Conservation (phyloP, 2,888 invertebrate genomes). For the Phaonia tiefii region DNA sequence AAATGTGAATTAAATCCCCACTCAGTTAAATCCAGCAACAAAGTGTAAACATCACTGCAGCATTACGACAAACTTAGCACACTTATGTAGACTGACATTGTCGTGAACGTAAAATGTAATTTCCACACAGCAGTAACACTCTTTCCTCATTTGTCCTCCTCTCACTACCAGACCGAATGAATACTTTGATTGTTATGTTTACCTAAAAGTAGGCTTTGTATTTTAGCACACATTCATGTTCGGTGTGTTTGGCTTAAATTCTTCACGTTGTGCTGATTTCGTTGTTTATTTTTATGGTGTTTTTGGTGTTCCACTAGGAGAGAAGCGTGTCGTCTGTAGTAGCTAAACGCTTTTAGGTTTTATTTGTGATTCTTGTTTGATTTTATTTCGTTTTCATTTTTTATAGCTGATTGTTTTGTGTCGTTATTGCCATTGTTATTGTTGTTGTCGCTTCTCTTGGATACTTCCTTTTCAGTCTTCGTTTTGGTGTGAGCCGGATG, state of each 20-base stretch:
- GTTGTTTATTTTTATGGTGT: not conserved
- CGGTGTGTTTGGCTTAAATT: too few species aligned
- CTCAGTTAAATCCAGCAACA: conserved; percentile 8
- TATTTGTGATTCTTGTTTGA: conserved; percentile 36
- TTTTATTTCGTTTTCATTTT: conserved; percentile 22
- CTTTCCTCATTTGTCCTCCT: not conserved
- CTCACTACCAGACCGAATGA: not conserved
- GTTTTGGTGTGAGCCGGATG: conserved; percentile 5
- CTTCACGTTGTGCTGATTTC: not conserved
- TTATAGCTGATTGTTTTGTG: conserved; percentile 40
- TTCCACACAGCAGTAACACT: conserved; percentile 13
- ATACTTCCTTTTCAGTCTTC: conserved; percentile 21
- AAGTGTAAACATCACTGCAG: conserved; percentile 35
- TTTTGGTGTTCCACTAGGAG: not conserved
- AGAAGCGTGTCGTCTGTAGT: conserved; percentile 18
- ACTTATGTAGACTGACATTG: conserved; percentile 38
- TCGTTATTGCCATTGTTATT: conserved; percentile 33
- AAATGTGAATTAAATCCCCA: conserved; percentile 2
- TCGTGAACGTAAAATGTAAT: conserved; percentile 28
- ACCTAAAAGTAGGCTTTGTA: conserved; percentile 10
- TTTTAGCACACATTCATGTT: not conserved
- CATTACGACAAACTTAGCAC: conserved; percentile 39
- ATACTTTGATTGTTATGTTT: conserved; percentile 2
- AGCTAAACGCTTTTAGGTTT: conserved; percentile 53
- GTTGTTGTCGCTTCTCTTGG: conserved; percentile 11